Base-by-base conservation (phyloP, 2,888 invertebrate genomes). In the Mythimna pallens region DNA sequence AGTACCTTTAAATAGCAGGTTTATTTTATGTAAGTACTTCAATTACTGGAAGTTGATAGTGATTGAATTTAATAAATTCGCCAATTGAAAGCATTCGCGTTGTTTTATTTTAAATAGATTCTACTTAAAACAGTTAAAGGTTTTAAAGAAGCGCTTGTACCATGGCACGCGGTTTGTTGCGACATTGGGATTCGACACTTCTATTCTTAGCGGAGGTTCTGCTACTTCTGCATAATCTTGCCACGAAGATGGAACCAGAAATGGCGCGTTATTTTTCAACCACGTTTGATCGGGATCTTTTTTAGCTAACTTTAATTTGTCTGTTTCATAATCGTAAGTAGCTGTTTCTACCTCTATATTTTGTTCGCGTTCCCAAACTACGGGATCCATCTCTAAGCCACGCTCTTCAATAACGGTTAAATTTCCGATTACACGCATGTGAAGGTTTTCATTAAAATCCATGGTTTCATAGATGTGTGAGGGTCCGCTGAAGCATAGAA, bases 1-100 rank as follows among this genome's bases (percentile, higher is more conserved):
- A 91, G 94, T 94, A 94, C 92, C 93, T 93, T 90, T 90, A 85
- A 89, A 88, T 90, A 91, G 90, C 92, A 92, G 90, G 88, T 93
- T 93, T 92, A 93, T 93, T 93, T 93, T 93, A 87, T 92, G 86
- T 93, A 93, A 92, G 91, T 94, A 94, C 93, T 95, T 95, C 95
- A 92, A 94, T 93, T 93, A 93, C 94, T 94, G 93, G 94, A 94
- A 95, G 95, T 94, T 91, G 83, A 92, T 91, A 92, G 95, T 93
- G 94, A 96, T 95, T 95, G 96, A 96, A 96, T 95, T 95, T 94
- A 96, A 96, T 96, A 96, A 96, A 96, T 96, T 96, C 96, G 91
- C 94, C 91, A 93, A 93, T 91, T 89, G 87, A 92, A 91, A 90
- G 81, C 82, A 81, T 67, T 70, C 43, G 25, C 61, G 65, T 89